A percentile compares a stretch with the other conserved stretches of the same genome.
These are phyloP conservation scores for Heliconius congener DNA, from an alignment of 1,140 invertebrate species.

Conservation along the genomic window DNA sequence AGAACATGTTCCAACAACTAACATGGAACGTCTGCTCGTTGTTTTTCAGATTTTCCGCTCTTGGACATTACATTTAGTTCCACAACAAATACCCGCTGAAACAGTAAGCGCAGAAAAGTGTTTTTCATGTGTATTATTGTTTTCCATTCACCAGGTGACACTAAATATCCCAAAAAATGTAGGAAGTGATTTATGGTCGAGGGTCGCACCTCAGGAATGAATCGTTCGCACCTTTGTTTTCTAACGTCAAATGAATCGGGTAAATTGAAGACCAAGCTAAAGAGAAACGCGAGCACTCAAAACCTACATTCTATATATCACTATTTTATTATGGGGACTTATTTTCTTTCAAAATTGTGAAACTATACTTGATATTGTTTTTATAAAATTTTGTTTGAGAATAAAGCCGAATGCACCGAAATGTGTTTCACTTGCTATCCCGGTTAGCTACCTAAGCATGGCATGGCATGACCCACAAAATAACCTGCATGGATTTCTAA, in stretches of 20 bases:
- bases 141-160: conserved; percentile 70
- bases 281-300: conserved; percentile 58
- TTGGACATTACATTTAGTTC: conserved; percentile 73
- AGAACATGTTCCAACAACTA: conserved; percentile 62
- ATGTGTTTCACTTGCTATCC: conserved; percentile 78
- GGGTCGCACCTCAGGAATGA: conserved; percentile 54
- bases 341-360: conserved; percentile 65
- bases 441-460: conserved; percentile 63
- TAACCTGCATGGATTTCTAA: conserved; percentile 65
- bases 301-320: conserved; percentile 54
- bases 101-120: conserved; percentile 77
- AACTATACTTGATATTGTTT: conserved; percentile 64
- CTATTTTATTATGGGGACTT: conserved; percentile 55
- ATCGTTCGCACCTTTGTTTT: conserved; percentile 51
- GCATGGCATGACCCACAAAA: conserved; percentile 70
- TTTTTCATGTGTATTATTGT: conserved; percentile 77
- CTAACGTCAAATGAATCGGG: conserved; percentile 41
- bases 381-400: conserved; percentile 66
- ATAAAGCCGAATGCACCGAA: conserved; percentile 78
- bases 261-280: conserved; percentile 39
- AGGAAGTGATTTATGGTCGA: conserved; percentile 48
- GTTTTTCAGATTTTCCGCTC: conserved; percentile 80
- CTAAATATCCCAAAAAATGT: conserved; percentile 45
- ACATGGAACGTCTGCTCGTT: conserved; percentile 74
- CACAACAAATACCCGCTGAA: conserved; percentile 77